These are phyloP conservation scores for Noctua pronuba DNA, from an alignment of 2,888 invertebrate genomes.

Conservation along the genomic window DNA sequence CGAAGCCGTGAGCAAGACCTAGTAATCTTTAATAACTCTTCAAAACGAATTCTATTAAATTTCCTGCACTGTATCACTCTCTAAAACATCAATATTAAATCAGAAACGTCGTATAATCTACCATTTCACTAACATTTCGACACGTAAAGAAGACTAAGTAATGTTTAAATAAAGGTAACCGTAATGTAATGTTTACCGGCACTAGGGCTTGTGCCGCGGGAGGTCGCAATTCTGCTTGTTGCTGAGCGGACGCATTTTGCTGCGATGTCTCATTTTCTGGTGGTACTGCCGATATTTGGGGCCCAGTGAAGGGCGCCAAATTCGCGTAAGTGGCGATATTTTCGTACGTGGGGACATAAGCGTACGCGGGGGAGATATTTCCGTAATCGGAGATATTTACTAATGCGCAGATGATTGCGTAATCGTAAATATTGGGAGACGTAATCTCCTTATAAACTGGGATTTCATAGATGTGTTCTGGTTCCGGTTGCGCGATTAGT, in stretches of 20 bases:
- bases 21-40: background rate
- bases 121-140: background rate
- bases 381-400: background rate
- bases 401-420: background rate
- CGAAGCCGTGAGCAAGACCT: background rate
- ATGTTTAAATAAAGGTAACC: background rate
- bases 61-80: background rate
- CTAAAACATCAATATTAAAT: background rate
- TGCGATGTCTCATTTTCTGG: background rate
- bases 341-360: background rate
- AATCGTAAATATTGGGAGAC: too few species aligned
- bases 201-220: background rate
- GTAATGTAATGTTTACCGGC: background rate
- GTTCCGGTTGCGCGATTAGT: background rate
- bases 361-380: background rate
- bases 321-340: background rate
- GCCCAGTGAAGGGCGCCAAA: background rate
- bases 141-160: background rate
- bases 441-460: background rate
- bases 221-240: background rate
- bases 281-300: background rate
- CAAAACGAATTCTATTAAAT: background rate
- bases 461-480: background rate
- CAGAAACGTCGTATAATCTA: background rate
- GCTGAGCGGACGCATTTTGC: too few species aligned